These are phyloP conservation scores for Pedicia rivosa DNA, from an alignment of 2,888 invertebrate species.

Conservation along the genomic window DNA sequence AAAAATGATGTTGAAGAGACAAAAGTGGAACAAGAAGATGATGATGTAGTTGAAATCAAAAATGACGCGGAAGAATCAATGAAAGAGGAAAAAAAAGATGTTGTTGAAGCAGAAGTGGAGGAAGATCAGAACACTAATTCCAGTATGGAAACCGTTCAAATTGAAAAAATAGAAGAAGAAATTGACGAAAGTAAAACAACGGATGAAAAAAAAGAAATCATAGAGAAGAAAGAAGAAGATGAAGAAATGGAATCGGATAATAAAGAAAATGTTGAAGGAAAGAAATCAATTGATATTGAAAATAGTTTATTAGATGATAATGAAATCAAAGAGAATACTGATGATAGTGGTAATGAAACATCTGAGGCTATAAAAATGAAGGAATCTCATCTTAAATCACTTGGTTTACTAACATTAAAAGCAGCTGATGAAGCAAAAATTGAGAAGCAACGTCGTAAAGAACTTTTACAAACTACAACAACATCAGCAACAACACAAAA, in stretches of 20 bases:
- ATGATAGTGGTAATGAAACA: constrained; percentile 19
- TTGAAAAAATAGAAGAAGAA: constrained; percentile 7
- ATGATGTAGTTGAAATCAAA: constrained; percentile 2
- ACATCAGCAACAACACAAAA: constrained; percentile 4
- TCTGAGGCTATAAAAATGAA: constrained; percentile 52
- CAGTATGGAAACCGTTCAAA: no score
- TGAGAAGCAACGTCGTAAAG: constrained; percentile 36
- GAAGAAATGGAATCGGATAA: constrained; percentile 3
- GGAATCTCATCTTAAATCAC: constrained; percentile 53
- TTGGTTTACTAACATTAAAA: constrained; percentile 58
- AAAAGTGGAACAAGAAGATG: not conserved
- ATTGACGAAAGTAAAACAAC: constrained; percentile 2
- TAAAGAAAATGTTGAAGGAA: not conserved
- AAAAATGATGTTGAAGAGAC: constrained; percentile 4
- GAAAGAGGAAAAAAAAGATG: no score
- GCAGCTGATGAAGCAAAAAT: constrained; percentile 53
- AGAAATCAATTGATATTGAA: not conserved
- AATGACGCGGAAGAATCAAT: constrained; percentile 7
- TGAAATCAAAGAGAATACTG: not conserved
- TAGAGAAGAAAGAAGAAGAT: constrained; percentile 1
- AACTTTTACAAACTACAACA: constrained; percentile 18
- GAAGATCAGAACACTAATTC: no score
- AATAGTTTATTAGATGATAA: not conserved
- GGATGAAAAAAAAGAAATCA: constrained; percentile 3
- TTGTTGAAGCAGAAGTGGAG: no score